Base-by-base conservation (phyloP, 2,888 invertebrate species). In the Himalopsyche japonica region DNA sequence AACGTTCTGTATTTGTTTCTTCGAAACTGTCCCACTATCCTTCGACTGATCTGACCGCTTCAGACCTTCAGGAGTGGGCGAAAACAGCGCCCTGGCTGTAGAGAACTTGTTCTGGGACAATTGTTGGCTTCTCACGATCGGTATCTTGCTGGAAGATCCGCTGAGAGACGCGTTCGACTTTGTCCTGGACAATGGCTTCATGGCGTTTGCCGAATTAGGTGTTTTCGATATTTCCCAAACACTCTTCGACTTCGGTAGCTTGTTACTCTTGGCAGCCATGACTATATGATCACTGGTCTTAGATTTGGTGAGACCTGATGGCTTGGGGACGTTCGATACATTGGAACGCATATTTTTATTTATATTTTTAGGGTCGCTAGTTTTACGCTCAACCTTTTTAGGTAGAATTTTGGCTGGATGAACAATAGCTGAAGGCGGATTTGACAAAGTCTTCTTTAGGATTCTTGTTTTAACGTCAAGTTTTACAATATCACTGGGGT, bases 101-200 rank as follows among this genome's bases (percentile, higher is more conserved):
- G 91, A 92, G 87, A 92, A 92, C 88, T 92, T 92, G 87, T 90
- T 90, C 80, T 91, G 92, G 86, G 92, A 90, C 90, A 92, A 91
- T n/a, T 27, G 57, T 88, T 92, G 92, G 89, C 92, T 91, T 89
- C 92, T 91, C 88, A 92, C 92, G 91, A 94, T 93, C 89, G 94
- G 94, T 90, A 94, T 94, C 91, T 93, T 93, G 89, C 94, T 94
- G 79, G 92, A 92, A 91, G 93, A 93, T 88, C 92, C 91, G 90
- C 93, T 90, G 91, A 92, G 92, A 92, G 92, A 92, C 91, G 92
- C 92, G 77, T 91, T 91, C 81, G 92, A 92, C 88, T 89, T 91
- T 37, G 92, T 92, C 88, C 92, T 91, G 88, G 92, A 92, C 88
- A 92, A 89, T 0, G 84, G 79, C 57, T 82, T 87, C 87, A 89